A percentile compares a stretch with the other conserved stretches of the same genome.
These are phyloP conservation scores for Cyprinus carpio DNA, from an alignment of 2,113 vertebrate genomes.

Conservation along the genomic window DNA sequence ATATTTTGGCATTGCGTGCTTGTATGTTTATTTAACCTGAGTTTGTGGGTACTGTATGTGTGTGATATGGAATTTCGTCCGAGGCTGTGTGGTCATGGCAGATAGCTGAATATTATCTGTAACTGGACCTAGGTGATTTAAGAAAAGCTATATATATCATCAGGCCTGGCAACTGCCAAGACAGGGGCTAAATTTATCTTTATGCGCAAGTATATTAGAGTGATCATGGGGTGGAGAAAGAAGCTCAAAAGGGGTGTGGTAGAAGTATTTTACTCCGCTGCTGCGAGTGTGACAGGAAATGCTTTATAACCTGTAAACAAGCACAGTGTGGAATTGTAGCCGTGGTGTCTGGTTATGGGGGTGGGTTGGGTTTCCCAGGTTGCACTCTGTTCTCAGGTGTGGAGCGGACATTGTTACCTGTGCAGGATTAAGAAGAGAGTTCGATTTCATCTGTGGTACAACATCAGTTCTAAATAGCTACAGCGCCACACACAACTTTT, in stretches of 20 bases:
- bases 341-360: constrained; percentile 19
- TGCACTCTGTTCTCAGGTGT: background rate
- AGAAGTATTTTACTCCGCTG: constrained; percentile 58
- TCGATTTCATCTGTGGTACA: background rate
- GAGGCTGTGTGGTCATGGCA: constrained; percentile 41
- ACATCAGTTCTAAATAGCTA: too few relatives aligned
- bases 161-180: constrained; percentile 71
- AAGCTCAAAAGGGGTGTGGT: constrained; percentile 61
- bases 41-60: constrained; percentile 47
- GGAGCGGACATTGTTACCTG: constrained; percentile 16
- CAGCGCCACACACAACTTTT: background rate
- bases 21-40: constrained; percentile 33
- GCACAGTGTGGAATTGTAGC: constrained; percentile 40
- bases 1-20: constrained; percentile 52
- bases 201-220: constrained; percentile 63
- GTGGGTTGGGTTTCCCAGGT: background rate
- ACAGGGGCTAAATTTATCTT: constrained; percentile 65
- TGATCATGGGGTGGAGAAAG: constrained; percentile 45
- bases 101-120: constrained; percentile 61
- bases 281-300: constrained; percentile 60
- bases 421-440: background rate
- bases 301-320: constrained; percentile 65
- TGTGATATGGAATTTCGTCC: background rate
- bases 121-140: constrained; percentile 72
- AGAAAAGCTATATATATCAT: constrained; percentile 76